Conservation (phyloP, 2,888 invertebrate species). For the Luperina nickerlii region DNA sequence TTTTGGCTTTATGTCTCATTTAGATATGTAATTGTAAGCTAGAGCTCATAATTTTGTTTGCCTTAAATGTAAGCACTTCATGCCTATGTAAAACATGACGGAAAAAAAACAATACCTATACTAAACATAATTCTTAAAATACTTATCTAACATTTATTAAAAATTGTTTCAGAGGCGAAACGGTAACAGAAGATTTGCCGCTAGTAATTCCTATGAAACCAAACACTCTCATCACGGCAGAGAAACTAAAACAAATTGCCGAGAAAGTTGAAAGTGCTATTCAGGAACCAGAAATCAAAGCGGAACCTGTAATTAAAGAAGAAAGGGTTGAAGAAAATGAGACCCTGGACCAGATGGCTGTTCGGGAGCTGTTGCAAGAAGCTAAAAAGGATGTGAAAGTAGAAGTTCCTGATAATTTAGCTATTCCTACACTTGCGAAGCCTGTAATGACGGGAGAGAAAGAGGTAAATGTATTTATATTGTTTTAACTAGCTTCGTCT, state of each 20-base stretch:
- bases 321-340: constrained; percentile 73
- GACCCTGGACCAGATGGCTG: constrained; percentile 92
- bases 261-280: constrained; percentile 88
- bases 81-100: not conserved
- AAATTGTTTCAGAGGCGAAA: constrained; percentile 86
- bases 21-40: not conserved
- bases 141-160: not conserved
- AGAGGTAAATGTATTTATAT: constrained; percentile 83
- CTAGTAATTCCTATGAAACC: constrained; percentile 92
- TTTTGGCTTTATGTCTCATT: not conserved
- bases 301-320: constrained; percentile 71
- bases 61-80: not conserved
- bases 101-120: too few species aligned
- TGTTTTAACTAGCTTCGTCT: not conserved
- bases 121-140: not conserved
- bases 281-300: constrained; percentile 83
- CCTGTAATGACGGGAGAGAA: constrained; percentile 91
- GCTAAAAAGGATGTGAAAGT: constrained; percentile 82
- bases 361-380: constrained; percentile 93
- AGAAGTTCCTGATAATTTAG: constrained; percentile 78
- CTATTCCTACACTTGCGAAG: constrained; percentile 91
- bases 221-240: constrained; percentile 88
- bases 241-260: constrained; percentile 86
- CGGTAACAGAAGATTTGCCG: constrained; percentile 88
- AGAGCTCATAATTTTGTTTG: not conserved